phyloP scores from a whole-genome alignment of 2,113 vertebrate genomes.

The Grus americana region DNA sequence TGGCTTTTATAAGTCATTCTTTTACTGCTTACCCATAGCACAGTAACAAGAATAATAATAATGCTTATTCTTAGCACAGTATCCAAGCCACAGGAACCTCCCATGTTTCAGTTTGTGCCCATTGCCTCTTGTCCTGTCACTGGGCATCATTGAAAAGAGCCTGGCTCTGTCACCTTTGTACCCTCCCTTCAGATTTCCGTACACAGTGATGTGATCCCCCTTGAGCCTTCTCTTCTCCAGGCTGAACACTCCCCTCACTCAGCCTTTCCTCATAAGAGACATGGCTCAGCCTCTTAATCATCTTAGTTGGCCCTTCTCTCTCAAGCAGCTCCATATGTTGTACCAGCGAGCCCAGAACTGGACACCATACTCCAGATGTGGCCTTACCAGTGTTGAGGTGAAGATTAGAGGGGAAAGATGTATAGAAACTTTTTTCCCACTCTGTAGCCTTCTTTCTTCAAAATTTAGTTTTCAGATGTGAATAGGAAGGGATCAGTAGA shows the following conservation, averaged over 20 bases:
- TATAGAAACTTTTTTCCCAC: rapidly evolving
- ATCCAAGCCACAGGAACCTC: neutral
- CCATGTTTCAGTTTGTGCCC: neutral
- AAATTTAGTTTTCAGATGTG: neutral
- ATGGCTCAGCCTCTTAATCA: neutral
- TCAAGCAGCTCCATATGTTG: neutral
- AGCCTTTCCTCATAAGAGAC: neutral
- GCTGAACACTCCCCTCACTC: no score
- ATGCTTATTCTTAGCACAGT: neutral
- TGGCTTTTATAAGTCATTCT: neutral
- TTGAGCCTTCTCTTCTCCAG: no score
- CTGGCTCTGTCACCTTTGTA: no score
- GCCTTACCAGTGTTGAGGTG: neutral
- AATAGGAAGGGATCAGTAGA: neutral
- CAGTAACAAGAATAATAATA: neutral
- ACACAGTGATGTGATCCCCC: no score
- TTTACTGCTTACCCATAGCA: neutral
- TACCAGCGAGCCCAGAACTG: neutral
- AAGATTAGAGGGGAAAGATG: neutral
- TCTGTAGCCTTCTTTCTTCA: neutral
- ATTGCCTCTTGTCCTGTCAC: no score
- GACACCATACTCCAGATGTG: neutral
- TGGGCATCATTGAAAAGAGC: no score
- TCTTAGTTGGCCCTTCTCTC: neutral
- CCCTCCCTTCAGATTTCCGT: no score